These are phyloP conservation scores for Gobionotothen gibberifrons DNA, from an alignment of 2,797 vertebrate species.

Conservation along the genomic window DNA sequence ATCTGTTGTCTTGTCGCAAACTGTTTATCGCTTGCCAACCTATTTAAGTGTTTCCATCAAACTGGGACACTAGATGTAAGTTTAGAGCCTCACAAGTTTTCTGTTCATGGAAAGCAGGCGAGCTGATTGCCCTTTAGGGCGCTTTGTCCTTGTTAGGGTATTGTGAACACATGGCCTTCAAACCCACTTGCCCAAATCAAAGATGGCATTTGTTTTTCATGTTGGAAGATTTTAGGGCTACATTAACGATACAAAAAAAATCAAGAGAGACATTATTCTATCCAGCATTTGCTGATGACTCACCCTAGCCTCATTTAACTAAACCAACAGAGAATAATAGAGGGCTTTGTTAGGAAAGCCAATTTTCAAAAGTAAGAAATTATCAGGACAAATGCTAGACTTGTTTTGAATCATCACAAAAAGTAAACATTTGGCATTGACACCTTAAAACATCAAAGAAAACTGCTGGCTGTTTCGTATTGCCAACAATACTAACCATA, in stretches of 20 bases:
- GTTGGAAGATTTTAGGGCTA: slow-evolving; percentile 70
- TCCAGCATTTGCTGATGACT: slow-evolving; percentile 66
- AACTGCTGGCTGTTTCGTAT: slow-evolving; percentile 60
- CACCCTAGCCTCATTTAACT: slow-evolving; percentile 56
- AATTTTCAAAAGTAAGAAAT: slow-evolving; percentile 56
- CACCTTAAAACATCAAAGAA: slow-evolving; percentile 49
- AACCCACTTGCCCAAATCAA: slow-evolving; percentile 72
- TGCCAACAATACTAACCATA: slow-evolving; percentile 51
- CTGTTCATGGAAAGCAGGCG: slow-evolving; percentile 65
- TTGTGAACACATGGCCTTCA: slow-evolving; percentile 82
- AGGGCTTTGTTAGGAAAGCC: slow-evolving; percentile 47
- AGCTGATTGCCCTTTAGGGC: slow-evolving; percentile 72
- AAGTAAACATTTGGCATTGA: slow-evolving; percentile 57
- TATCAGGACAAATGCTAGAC: slow-evolving; percentile 38
- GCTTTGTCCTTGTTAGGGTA: slow-evolving; percentile 80
- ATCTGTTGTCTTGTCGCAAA: slow-evolving; percentile 70
- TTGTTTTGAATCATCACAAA: slow-evolving; percentile 57
- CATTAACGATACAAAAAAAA: slow-evolving; percentile 68
- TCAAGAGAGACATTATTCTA: slow-evolving; percentile 59
- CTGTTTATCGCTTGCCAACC: slow-evolving; percentile 78
- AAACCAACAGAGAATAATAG: slow-evolving; percentile 39
- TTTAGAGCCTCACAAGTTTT: slow-evolving; percentile 67
- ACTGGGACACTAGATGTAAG: slow-evolving; percentile 73
- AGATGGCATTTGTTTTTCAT: slow-evolving; percentile 79
- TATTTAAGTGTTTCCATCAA: slow-evolving; percentile 79